phyloP scores from a whole-genome alignment of 2,888 invertebrate species.

The Lithophane ornitopus region DNA sequence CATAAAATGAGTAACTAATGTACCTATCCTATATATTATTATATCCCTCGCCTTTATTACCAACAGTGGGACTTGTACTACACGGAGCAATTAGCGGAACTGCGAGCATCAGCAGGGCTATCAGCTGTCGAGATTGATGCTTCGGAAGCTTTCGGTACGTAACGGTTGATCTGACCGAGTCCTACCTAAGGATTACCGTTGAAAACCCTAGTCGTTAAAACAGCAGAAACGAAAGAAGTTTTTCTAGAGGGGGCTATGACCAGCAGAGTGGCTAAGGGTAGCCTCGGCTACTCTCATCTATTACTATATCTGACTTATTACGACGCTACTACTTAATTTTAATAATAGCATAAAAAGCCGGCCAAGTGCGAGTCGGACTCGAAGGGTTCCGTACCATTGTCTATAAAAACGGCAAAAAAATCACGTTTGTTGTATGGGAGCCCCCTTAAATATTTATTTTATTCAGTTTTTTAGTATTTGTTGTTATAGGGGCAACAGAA shows the following conservation, averaged over 20 bases:
- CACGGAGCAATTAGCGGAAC: constrained; percentile 82
- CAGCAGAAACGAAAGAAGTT: not conserved
- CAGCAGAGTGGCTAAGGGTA: not conserved
- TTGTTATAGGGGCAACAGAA: no score
- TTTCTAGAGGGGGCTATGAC: not conserved
- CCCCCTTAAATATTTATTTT: no score
- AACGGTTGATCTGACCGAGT: not conserved
- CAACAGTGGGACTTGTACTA: constrained; percentile 83
- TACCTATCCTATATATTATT: not conserved
- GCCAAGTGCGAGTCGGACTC: no score
- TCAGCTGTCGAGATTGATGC: constrained; percentile 82
- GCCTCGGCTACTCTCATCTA: no score
- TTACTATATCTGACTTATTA: not conserved
- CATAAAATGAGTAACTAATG: not conserved
- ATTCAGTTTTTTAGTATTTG: no score
- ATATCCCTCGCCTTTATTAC: not conserved
- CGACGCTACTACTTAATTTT: not conserved
- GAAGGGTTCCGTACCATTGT: no score
- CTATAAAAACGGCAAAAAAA: no score
- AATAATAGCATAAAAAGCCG: not conserved
- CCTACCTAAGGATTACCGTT: not conserved
- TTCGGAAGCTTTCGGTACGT: constrained; percentile 75
- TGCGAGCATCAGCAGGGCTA: constrained; percentile 85
- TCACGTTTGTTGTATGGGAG: no score
- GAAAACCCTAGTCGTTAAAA: not conserved